Percentiles rank a stretch among this genome's conserved stretches.
These are phyloP conservation scores for Prunella fulvescens DNA, from an alignment of 2,113 vertebrate species.

Conservation along the genomic window DNA sequence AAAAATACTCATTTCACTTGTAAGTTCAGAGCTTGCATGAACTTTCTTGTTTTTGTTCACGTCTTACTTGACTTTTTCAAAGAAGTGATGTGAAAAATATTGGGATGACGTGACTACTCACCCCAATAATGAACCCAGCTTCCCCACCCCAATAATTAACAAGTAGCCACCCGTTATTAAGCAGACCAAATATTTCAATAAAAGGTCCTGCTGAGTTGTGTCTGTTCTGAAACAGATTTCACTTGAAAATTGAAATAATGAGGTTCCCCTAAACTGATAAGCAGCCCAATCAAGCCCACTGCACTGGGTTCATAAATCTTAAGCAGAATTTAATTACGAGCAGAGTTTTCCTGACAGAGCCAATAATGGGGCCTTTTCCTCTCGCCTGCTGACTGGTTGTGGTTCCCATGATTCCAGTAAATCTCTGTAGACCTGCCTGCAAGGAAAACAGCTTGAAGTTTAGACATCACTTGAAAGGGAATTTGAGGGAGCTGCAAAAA, in stretches of 20 bases:
- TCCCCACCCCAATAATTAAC: constrained; percentile 69
- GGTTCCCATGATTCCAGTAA: constrained; percentile 11
- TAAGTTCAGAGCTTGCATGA: constrained; percentile 6
- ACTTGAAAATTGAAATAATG: constrained; percentile 62
- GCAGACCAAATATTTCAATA: constrained; percentile 55
- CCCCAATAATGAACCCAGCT: constrained; percentile 73
- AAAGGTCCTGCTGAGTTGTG: constrained; percentile 10
- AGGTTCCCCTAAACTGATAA: constrained; percentile 30
- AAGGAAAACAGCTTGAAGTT: not conserved
- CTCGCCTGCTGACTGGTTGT: not conserved
- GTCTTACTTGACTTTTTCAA: constrained; percentile 58
- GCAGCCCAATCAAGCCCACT: constrained; percentile 13
- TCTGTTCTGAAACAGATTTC: constrained; percentile 46
- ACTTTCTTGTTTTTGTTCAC: constrained; percentile 63
- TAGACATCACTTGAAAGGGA: not conserved
- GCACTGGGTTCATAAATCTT: not conserved
- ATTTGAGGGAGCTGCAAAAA: not conserved
- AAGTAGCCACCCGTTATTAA: constrained; percentile 66
- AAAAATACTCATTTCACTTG: not conserved
- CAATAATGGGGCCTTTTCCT: constrained; percentile 1
- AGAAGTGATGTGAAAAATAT: constrained; percentile 70
- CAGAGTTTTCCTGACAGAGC: not conserved
- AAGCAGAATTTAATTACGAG: not conserved
- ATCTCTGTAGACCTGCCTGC: not conserved
- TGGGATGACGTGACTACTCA: constrained; percentile 76